Conservation (phyloP, 2,888 invertebrate species). For the Autographa gamma region DNA sequence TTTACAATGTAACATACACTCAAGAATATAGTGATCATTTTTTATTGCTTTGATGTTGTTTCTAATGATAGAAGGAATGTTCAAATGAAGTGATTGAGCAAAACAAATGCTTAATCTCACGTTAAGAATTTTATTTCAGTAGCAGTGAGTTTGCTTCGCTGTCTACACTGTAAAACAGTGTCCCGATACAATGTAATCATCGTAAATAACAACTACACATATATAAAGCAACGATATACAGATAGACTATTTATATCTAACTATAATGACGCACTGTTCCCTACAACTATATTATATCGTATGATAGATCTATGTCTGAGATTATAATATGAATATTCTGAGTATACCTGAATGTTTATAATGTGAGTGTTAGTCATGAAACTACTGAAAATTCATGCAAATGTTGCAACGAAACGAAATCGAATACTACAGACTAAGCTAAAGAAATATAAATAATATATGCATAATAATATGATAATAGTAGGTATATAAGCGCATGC, state of each 20-base stretch:
- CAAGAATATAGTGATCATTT: constrained; percentile 6
- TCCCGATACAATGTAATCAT: constrained; percentile 66
- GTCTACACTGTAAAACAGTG: constrained; percentile 64
- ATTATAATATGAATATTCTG: constrained; percentile 27
- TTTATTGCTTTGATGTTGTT: constrained; percentile 18
- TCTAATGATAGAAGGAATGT: constrained; percentile 15
- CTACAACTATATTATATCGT: constrained; percentile 46
- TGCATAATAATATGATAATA: constrained; percentile 33
- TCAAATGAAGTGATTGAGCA: constrained; percentile 15
- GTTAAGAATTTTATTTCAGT: constrained; percentile 11
- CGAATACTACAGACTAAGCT: constrained; percentile 16
- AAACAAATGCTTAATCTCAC: constrained; percentile 1
- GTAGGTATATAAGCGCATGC: constrained; percentile 53
- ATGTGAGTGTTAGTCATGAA: constrained; percentile 43
- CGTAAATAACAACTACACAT: constrained; percentile 72
- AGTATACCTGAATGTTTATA: constrained; percentile 43
- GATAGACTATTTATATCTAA: constrained; percentile 59
- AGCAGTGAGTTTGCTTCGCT: background rate
- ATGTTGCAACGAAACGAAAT: constrained; percentile 28
- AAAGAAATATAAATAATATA: constrained; percentile 31
- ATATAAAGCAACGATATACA: constrained; percentile 75
- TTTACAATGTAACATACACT: constrained; percentile 56
- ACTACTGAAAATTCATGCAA: constrained; percentile 32
- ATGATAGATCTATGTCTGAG: constrained; percentile 47
- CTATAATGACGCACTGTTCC: constrained; percentile 53